Evolutionary conservation across 2,888 invertebrate species (phyloP), one percentile per base, ranked within the genome.

Genomic region (Cerastis leucographa): DNA sequence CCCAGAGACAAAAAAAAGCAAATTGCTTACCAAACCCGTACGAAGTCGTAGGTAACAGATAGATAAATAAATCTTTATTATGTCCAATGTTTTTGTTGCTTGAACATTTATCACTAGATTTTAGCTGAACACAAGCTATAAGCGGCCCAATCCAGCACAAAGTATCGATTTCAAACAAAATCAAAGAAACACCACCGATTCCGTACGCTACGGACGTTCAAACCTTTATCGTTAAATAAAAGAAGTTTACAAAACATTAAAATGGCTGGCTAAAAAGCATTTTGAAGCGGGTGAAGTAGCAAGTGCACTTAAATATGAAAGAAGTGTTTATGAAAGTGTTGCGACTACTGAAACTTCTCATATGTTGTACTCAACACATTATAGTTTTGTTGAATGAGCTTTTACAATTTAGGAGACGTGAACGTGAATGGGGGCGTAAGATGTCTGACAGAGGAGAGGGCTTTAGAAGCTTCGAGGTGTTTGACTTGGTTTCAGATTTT

Each of bases 271-370:
- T 71, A 56, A 64, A 76, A 80, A 64, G 71, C 64, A 54, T 84
- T 86, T 77, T 77, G 59, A 77, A 81, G 62, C 42, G 66, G 25
- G 65, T 59, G 71, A 74, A 86, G 70, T 74, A 76, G 65, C 71
- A 71, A 84, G 78, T 84, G 87, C 88, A 88, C 85, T 85, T 82
- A 77, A 74, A 82, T 76, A 80, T 76, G 62, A 88, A 88, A 86
- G 74, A 84, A 78, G 61, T 86, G 79, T 83, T 78, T 86, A 75
- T 84, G 46, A 84, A 83, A 84, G 67, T 86, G 84, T 76, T 76
- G 87, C 64, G 82, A 74, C 76, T 74, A 80, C 65, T 88, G 82
- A 88, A 72, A 74, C 70, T 71, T 78, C 71, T 71, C 85, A 80
- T 79, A 74, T 69, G 84, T 74, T 79, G 86, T 74, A 69, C 74